phyloP scores from a whole-genome alignment of 1,140 invertebrate species.

The Tetragnatha versicolor region DNA sequence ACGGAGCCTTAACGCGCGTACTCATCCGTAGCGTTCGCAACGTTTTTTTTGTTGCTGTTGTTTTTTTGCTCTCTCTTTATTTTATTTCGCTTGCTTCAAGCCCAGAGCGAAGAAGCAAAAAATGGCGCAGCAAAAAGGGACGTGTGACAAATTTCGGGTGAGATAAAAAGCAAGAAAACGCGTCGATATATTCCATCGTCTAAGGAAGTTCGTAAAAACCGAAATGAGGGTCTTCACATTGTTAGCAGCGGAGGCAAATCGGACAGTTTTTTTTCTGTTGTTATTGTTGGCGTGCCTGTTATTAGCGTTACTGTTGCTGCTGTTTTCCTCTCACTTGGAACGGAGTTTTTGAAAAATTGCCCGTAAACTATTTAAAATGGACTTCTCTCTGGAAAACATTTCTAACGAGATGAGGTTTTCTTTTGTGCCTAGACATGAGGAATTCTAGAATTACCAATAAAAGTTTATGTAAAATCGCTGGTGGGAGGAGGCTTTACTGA shows the following conservation, averaged over 20 bases:
- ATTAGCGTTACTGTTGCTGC: background rate
- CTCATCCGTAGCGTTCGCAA: no score
- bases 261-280: background rate
- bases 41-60: no score
- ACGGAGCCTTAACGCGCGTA: no score
- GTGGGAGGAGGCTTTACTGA: background rate
- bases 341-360: slow-evolving; percentile 20
- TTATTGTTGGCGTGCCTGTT: background rate
- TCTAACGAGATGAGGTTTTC: background rate
- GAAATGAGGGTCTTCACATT: slow-evolving; percentile 7
- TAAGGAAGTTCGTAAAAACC: background rate
- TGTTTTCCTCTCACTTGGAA: background rate
- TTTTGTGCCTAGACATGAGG: background rate
- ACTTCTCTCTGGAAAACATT: slow-evolving; percentile 15
- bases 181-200: background rate
- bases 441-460: slow-evolving; percentile 19
- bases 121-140: background rate
- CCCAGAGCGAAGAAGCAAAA: background rate
- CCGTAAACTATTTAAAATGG: slow-evolving; percentile 15
- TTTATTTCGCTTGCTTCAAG: background rate
- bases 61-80: background rate
- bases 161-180: background rate
- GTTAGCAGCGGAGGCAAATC: background rate
- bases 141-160: no score
- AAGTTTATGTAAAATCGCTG: background rate